Base-by-base conservation (phyloP, 2,888 invertebrate genomes). In the Labia minor region DNA sequence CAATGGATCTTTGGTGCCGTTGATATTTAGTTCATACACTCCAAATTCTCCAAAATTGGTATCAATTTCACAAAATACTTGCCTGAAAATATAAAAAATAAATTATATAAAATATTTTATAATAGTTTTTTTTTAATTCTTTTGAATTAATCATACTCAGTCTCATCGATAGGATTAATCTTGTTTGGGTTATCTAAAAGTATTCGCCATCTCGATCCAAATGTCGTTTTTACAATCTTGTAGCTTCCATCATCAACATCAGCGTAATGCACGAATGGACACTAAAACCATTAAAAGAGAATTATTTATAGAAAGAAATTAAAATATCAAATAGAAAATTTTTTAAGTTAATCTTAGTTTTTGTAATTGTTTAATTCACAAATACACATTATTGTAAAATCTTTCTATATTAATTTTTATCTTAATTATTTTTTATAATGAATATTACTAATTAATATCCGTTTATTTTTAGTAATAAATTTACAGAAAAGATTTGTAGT, bases 1-100 rank as follows among this genome's bases (percentile, higher is more conserved):
- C 19, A 68, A 19, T 11, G 49, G 14, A 11, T 64, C 63, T 16
- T 19, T 11, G 2, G 64, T 65, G 11, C 65, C 66, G 10, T 75
- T 79, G 1, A 84, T 76, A 49, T 81, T 81, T 62, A 89, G 77
- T 68, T 84, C 81, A 74, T 90, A 90, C 66, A 88, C 84, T 2
- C 90, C 90, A 73, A 88, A 89, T 77, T 90, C 84, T 1, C 85
- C 85, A 71, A 89, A 74, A 19, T 67, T 66, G 1, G 84, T 82
- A 8, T 79, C 74, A 26, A 85, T 71, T 71, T 85, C 81, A 72
- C 88, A 89, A 65, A 86, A 71, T 61, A 85, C 73, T 11, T 82
- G 78, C 66, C 86, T 87, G 76, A 11, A 72, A 73, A 61, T n/a
- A 33, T 66, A 26, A 67, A 65, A 16, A 69, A 68, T 19, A 37